Conservation (phyloP, 2,888 invertebrate genomes). For the Aphodius sticticus region DNA sequence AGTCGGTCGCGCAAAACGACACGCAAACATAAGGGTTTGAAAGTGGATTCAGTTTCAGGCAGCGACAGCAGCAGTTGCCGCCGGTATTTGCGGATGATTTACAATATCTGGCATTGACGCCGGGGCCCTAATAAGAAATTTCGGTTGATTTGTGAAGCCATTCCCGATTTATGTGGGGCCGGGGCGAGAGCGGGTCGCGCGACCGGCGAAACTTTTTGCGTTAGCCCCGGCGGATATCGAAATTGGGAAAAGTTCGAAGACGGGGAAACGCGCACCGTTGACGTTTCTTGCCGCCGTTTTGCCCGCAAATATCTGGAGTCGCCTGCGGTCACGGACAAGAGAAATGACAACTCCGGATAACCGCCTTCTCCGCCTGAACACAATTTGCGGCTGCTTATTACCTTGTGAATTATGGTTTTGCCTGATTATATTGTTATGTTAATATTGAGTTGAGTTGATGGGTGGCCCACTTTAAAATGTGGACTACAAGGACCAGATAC, state of each 20-base stretch:
- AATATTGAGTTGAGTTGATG: not conserved
- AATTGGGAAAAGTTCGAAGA: conserved; percentile 4
- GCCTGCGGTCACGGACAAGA: not conserved
- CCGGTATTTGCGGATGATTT: conserved; percentile 31
- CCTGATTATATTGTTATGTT: not conserved
- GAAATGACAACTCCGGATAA: not conserved
- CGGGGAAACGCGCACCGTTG: not conserved
- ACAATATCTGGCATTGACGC: conserved; percentile 35
- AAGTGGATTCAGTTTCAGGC: conserved; percentile 23
- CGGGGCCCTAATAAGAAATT: conserved; percentile 33
- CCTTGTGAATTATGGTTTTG: not conserved
- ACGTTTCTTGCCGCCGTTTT: not conserved
- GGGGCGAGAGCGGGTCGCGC: not conserved
- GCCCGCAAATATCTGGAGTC: not conserved
- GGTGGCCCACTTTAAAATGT: not conserved
- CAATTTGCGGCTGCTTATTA: not conserved
- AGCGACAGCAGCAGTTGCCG: conserved; percentile 16
- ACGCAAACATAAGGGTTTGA: conserved; percentile 11
- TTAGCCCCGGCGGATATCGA: not conserved
- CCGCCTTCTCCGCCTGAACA: not conserved
- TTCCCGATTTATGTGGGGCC: conserved; percentile 19
- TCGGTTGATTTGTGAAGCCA: conserved; percentile 33
- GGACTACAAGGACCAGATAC: not conserved
- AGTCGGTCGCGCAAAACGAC: not conserved
- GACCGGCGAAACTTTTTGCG: conserved; percentile 4